Evolutionary conservation across 2,888 invertebrate genomes (phyloP), one percentile per base, ranked within the genome.

Genomic region (Pristionchus japonicus): DNA sequence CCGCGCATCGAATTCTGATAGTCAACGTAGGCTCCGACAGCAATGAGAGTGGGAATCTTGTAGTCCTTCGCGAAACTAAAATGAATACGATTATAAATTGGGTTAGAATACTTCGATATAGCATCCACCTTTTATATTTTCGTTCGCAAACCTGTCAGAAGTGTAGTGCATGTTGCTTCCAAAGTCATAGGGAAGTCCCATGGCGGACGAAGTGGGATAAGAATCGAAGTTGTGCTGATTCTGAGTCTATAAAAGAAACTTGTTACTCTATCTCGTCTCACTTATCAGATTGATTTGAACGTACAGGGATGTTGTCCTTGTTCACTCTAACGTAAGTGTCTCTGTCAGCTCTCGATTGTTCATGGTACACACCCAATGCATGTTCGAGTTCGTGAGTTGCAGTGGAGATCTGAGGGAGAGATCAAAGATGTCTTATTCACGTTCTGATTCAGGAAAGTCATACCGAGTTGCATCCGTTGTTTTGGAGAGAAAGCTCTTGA

Each of bases 121-220:
- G n/a, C n/a, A n/a, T n/a, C n/a, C n/a, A n/a, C n/a, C n/a, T n/a
- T n/a, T n/a, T n/a, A n/a, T n/a, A n/a, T n/a, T n/a, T n/a, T n/a
- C n/a, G n/a, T n/a, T n/a, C n/a, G 43, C 82, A 3, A 61, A 64
- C 85, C 64, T 85, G 64, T 85, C 85, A 4, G 64, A 15, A 15
- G 85, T 85, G 27, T 85, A 85, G 85, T 85, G 85, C 85, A 85
- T 85, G 64, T 85, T 85, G 64, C 85, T 85, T 11, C 85, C 85
- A 43, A 85, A 85, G 1, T 85, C 85, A 27, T 85, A 85, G 17
- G 85, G 85, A 23, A 85, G 43, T 20, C 31, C 31, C 31, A 40
- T n/a, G 3, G 85, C n/a, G 6, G 31, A 34, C 0, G 85, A 3
- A 1, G 11, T 57, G 31, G n/a, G 9, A 1, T 61, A 9, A 2